Conservation (phyloP, 1,140 invertebrate genomes). For the Pararge aegeria region DNA sequence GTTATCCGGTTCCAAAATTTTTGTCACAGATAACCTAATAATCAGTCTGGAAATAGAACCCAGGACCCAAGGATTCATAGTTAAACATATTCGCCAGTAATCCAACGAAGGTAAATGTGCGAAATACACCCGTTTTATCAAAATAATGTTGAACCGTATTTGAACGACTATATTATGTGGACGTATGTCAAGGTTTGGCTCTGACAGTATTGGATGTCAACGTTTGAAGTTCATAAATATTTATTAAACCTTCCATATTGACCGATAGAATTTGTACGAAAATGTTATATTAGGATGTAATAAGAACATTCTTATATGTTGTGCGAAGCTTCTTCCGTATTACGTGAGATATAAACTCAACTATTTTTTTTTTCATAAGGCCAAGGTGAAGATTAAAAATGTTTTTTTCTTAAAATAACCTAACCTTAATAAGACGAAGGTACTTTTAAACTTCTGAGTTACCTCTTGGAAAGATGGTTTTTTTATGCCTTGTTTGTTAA, state of each 20-base stretch:
- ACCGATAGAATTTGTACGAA: not conserved
- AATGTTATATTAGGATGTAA: not conserved
- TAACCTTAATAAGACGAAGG: not conserved
- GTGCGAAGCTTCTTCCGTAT: too few species aligned
- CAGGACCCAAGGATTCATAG: too few species aligned
- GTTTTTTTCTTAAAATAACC: not conserved
- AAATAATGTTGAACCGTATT: not conserved
- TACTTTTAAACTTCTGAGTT: not conserved
- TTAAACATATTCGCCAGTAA: too few species aligned
- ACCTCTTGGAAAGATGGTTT: conserved; percentile 5
- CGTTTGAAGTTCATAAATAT: conserved; percentile 10
- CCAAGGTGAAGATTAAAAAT: too few species aligned
- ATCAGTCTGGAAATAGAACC: too few species aligned
- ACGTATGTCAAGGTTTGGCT: not conserved
- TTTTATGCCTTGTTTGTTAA: conserved; percentile 10
- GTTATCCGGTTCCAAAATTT: too few species aligned
- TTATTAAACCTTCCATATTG: conserved; percentile 7
- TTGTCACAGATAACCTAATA: too few species aligned
- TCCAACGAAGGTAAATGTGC: too few species aligned
- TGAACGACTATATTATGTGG: not conserved
- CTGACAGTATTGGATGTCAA: conserved; percentile 3
- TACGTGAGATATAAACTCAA: too few species aligned
- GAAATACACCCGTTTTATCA: not conserved
- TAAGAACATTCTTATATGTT: too few species aligned
- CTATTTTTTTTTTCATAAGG: too few species aligned